Base-by-base conservation (phyloP, 2,797 vertebrate species). In the Furcifer pardalis region DNA sequence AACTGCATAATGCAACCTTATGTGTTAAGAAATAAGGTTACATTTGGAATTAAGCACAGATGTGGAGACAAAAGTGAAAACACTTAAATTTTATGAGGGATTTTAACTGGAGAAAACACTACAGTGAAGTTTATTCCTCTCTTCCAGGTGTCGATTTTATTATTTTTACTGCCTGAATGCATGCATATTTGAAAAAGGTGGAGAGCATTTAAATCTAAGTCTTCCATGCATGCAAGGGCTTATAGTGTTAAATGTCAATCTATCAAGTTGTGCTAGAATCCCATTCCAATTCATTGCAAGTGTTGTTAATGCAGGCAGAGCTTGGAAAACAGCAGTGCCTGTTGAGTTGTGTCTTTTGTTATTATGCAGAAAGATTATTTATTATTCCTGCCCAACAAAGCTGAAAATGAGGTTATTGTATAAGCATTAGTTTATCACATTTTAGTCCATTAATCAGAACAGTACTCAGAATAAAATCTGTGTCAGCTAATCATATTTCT, bases 341-440 rank as follows among this genome's bases (percentile, higher is more conserved):
- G n/a, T 66, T 62, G 21, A 40, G 56, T 35, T 83, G 17, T 62
- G 3, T 9, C 82, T 80, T 35, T 81, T 23, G 30, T 40, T 85
- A 15, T 75, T 59, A 82, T 71, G 49, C 49, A 83, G 80, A 88
- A 56, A 3, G 75, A 30, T 78, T 91, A 52, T 21, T 80, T 87
- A 75, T 80, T 88, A 88, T 88, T 78, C 5, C 15, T 10, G 72
- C 65, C 59, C 77, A 83, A 82, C 23, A 82, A 80, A 72, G 17
- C 37, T 85, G 82, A 77, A 90, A 91, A 82, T 82, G 13, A 86
- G 32, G 79, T 86, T 86, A 77, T 59, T 82, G 79, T 86, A 72
- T 81, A 17, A 66, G 7, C 12, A 71, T 89, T 89, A 83, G n/a
- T 42, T 71, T 46, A 80, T 5, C 5, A 73, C 4, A 27, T 62